phyloP scores from a whole-genome alignment of 2,113 vertebrate genomes.

The Rhombomys opimus region DNA sequence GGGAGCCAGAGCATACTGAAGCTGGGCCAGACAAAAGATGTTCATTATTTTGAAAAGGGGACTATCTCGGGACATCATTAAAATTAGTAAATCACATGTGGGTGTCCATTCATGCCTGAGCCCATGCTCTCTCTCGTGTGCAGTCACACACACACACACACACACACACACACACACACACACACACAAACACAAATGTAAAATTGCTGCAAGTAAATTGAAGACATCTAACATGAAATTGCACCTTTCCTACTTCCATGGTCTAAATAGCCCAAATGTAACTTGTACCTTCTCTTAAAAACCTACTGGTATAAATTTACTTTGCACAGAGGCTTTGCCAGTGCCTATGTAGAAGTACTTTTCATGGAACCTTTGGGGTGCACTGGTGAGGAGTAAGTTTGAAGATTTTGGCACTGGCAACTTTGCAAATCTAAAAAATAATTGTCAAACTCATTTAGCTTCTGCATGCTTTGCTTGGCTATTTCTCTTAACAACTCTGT shows the following conservation, averaged over 20 bases:
- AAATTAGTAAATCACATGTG: not conserved
- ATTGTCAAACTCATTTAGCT: constrained; percentile 47
- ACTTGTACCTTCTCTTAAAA: constrained; percentile 23
- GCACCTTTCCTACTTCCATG: not conserved
- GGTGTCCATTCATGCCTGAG: not conserved
- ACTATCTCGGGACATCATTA: not conserved
- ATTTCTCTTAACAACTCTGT: constrained; percentile 57
- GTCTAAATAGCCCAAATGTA: not conserved
- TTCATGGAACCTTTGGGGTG: not conserved
- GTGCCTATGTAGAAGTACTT: not conserved
- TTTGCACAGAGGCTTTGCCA: constrained; percentile 13
- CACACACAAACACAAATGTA: not conserved
- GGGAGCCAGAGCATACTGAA: not conserved
- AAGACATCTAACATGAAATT: not conserved
- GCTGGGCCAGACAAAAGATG: not conserved
- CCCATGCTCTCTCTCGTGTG: too few species aligned
- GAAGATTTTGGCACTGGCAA: constrained; percentile 20
- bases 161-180: not conserved
- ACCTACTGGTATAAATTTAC: not conserved
- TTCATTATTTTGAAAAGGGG: not conserved
- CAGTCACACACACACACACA: not conserved
- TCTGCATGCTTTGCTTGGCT: constrained; percentile 6
- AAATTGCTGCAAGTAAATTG: not conserved
- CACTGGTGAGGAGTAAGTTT: not conserved
- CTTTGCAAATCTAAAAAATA: constrained; percentile 41